Percentiles rank a stretch among this genome's conserved stretches.
These are phyloP conservation scores for Aphis craccivora DNA, from an alignment of 1,140 invertebrate genomes.

Conservation along the genomic window DNA sequence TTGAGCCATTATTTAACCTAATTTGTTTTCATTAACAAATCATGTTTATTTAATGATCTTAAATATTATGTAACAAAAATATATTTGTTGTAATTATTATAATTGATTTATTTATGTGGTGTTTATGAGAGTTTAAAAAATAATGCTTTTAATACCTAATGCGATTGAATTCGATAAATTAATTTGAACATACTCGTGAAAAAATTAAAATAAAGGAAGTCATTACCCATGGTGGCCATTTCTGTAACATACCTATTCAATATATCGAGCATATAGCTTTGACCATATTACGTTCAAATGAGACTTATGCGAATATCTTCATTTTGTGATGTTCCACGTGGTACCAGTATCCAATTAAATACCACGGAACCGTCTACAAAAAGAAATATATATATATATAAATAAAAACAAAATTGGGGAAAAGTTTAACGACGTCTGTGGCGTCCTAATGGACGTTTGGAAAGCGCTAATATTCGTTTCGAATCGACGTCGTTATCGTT, in stretches of 20 bases:
- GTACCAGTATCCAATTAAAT: background rate
- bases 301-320: background rate
- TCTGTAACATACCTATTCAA: background rate
- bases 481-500: background rate
- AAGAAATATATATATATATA: background rate
- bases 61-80: background rate
- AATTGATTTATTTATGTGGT: background rate
- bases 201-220: background rate
- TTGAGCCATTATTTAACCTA: background rate
- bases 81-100: too few relatives aligned
- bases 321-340: background rate
- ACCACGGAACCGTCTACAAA: background rate
- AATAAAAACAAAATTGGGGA: background rate
- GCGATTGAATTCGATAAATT: background rate
- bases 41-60: background rate
- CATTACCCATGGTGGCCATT: background rate
- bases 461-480: background rate
- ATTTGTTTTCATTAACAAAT: background rate
- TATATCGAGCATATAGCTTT: background rate
- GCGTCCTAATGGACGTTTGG: background rate
- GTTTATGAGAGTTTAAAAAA: background rate
- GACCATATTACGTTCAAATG: background rate
- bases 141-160: background rate
- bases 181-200: background rate
- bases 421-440: background rate